phyloP scores from a whole-genome alignment of 2,888 invertebrate genomes.

The Callyntrura sp. region DNA sequence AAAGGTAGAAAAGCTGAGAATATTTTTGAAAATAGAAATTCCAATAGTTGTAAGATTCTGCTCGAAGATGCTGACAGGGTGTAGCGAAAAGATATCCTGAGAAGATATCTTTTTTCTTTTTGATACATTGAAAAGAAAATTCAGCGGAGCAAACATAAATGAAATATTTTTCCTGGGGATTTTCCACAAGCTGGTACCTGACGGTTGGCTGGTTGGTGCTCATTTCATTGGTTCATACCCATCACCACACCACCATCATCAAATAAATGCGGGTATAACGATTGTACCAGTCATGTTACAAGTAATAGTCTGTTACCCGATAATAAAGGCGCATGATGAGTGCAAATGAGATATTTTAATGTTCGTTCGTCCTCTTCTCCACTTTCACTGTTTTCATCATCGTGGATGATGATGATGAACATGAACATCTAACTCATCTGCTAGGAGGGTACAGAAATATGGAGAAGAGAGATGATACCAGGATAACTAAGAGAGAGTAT shows the following conservation, averaged over 20 bases:
- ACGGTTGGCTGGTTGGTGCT: background rate
- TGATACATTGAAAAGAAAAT: constrained; percentile 57
- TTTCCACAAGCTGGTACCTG: constrained; percentile 13
- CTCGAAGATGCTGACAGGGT: too few species aligned
- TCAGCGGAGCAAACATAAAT: constrained; percentile 47
- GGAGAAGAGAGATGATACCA: constrained; percentile 15
- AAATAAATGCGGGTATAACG: constrained; percentile 54
- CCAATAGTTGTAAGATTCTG: too few species aligned
- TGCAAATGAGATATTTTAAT: constrained; percentile 75
- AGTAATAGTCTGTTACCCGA: constrained; percentile 49
- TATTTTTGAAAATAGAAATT: too few species aligned
- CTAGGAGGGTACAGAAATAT: background rate
- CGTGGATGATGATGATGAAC: constrained; percentile 47
- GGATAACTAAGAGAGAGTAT: background rate
- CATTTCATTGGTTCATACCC: too few species aligned
- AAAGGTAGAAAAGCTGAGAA: too few species aligned
- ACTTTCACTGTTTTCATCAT: constrained; percentile 56
- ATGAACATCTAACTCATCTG: constrained; percentile 22
- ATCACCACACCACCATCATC: constrained; percentile 14
- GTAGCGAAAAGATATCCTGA: background rate
- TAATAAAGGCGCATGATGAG: constrained; percentile 71
- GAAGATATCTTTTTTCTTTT: background rate
- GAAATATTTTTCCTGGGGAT: constrained; percentile 56
- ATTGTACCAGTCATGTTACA: constrained; percentile 60
- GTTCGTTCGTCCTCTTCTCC: constrained; percentile 43